Percentiles rank a stretch among this genome's conserved stretches.
phyloP scores from a whole-genome alignment of 2,888 invertebrate species.

The Aromia moschata region DNA sequence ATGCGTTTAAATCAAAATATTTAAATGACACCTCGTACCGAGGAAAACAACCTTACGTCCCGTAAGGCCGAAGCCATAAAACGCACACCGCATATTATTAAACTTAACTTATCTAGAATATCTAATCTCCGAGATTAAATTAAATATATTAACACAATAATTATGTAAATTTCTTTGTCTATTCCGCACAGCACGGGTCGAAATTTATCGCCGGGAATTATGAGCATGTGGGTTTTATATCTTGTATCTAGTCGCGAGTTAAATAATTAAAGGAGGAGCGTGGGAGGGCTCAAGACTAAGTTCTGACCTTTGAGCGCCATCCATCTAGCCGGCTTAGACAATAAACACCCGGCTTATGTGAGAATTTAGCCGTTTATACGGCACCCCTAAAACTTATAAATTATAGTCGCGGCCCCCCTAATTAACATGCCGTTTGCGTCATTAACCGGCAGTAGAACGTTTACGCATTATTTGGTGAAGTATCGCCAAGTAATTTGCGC shows the following conservation, averaged over 20 bases:
- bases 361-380: constrained; percentile 32
- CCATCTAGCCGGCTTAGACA: constrained; percentile 30
- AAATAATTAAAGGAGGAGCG: constrained; percentile 32
- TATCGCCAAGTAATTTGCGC: not conserved
- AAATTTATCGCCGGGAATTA: not conserved
- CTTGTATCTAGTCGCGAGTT: constrained; percentile 18
- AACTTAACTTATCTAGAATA: not conserved
- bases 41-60: too few relatives aligned
- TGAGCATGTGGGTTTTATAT: constrained; percentile 7
- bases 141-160: not conserved
- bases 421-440: constrained; percentile 16
- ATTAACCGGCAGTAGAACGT: constrained; percentile 5
- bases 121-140: not conserved
- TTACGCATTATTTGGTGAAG: constrained; percentile 7
- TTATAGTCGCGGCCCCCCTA: constrained; percentile 14
- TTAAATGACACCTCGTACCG: too few relatives aligned
- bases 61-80: too few relatives aligned
- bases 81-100: too few relatives aligned
- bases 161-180: not conserved
- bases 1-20: too few relatives aligned
- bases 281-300: constrained; percentile 32
- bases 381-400: constrained; percentile 27
- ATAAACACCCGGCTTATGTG: constrained; percentile 32
- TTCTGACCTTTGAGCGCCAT: constrained; percentile 31
- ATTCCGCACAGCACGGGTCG: not conserved